Conservation (phyloP, 2,888 invertebrate genomes). For the Molanna angustata region DNA sequence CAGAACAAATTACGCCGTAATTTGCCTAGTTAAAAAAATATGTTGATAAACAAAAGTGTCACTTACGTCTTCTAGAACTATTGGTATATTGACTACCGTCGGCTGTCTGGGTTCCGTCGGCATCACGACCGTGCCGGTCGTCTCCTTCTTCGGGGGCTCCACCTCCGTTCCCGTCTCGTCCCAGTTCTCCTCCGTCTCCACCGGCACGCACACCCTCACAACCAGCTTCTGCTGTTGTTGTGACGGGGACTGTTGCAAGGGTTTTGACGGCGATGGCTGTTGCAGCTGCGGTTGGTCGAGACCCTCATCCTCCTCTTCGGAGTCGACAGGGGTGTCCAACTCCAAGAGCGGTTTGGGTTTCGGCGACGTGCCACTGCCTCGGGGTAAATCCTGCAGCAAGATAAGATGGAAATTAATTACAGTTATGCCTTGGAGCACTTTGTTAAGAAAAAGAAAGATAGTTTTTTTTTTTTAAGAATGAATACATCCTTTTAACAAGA, state of each 20-base stretch:
- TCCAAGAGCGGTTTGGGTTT: too few species aligned
- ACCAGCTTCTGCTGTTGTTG: background rate
- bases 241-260: background rate
- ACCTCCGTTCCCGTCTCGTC: background rate
- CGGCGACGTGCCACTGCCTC: too few species aligned
- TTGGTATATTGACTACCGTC: conserved; percentile 26
- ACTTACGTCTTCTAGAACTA: conserved; percentile 10
- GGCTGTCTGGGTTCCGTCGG: conserved; percentile 9
- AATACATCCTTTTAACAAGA: too few species aligned
- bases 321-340: too few species aligned
- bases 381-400: too few species aligned
- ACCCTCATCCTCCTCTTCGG: background rate
- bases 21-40: too few species aligned
- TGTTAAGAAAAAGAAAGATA: too few species aligned
- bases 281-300: background rate
- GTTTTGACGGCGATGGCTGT: background rate
- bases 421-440: too few species aligned
- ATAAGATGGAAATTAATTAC: too few species aligned
- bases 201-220: conserved; percentile 30
- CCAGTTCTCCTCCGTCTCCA: conserved; percentile 5
- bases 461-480: too few species aligned
- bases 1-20: too few species aligned
- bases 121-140: background rate
- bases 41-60: too few species aligned
- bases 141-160: background rate